Evolutionary conservation across 2,888 invertebrate genomes (phyloP), one percentile per base, ranked within the genome.

Genomic region (Cyclophora albipunctata): DNA sequence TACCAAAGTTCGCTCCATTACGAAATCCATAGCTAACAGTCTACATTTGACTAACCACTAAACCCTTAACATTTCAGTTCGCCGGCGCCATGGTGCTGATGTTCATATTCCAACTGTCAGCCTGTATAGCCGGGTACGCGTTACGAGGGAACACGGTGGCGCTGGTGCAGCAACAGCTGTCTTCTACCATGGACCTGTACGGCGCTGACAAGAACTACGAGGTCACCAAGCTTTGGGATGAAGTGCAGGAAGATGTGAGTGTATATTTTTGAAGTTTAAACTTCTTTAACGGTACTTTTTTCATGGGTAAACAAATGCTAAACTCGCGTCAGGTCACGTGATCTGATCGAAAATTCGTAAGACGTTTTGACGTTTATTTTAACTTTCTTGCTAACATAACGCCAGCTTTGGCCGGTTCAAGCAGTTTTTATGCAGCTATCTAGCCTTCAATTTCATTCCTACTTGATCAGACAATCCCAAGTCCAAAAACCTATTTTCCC

Each of bases 91-190:
- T 95, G 86, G 81, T 91, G 34, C 60, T 94, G 44, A 91, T 95
- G 62, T 94, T 95, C 69, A 85, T 95, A 49, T 82, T 95, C 80
- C 95, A 95, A 83, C 77, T 95, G 60, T 91, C 94, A 0, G 95
- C 91, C 4, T 95, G 95, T 65, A 93, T 95, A 53, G 93, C 93
- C 42, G 93, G 93, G 2, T 93, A 93, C 63, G 91, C 91, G 2
- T 74, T 93, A 53, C 83, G 90, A 49, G 77, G 82, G 2, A 90
- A 92, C 61, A 91, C 93, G 0, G 67, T 82, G 3, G 69, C 75
- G 0, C 63, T 92, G 37, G 85, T 94, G 2, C 66, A 90, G 37
- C 62, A 70, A 0, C 90, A 91, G 53, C 87, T 95, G 62, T 55
- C 59, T 0, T 53, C 64, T 0, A 88, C 91, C 0, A 87, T 93